Evolutionary conservation across 1,140 invertebrate genomes (phyloP).

Genomic region (Lepeophtheirus salmonis): DNA sequence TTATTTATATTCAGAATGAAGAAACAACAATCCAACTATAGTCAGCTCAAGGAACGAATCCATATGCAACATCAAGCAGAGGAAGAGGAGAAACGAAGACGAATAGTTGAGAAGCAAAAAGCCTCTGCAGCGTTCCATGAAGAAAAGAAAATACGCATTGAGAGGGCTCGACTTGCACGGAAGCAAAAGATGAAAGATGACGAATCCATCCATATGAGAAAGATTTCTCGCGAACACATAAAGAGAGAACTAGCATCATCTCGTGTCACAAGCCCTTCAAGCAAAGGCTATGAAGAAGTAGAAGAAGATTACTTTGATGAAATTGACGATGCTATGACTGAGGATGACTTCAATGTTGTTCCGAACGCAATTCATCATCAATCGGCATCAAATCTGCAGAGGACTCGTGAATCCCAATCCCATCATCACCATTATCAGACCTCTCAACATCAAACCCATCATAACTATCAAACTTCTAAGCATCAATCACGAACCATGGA

Average conservation of each 20-base stretch:
- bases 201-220: not conserved
- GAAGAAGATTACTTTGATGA: not conserved
- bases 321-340: not conserved
- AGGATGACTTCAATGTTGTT: not conserved
- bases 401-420: no score
- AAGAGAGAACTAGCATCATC: not conserved
- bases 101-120: not conserved
- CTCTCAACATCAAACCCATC: not conserved
- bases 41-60: slow-evolving; percentile 1
- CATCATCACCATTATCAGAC: no score
- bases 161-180: not conserved
- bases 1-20: slow-evolving; percentile 8
- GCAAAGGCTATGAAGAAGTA: not conserved
- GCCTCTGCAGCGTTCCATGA: not conserved
- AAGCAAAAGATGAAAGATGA: not conserved
- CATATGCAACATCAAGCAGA: not conserved
- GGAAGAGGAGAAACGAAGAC: not conserved
- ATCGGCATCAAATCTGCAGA: no score
- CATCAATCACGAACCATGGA: not conserved
- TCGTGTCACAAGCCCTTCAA: not conserved
- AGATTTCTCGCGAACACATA: not conserved
- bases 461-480: not conserved
- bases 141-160: not conserved
- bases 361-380: no score
- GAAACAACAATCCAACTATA: slow-evolving; percentile 15